Base-by-base conservation (phyloP, 2,797 vertebrate genomes). In the Gymnocypris eckloni region DNA sequence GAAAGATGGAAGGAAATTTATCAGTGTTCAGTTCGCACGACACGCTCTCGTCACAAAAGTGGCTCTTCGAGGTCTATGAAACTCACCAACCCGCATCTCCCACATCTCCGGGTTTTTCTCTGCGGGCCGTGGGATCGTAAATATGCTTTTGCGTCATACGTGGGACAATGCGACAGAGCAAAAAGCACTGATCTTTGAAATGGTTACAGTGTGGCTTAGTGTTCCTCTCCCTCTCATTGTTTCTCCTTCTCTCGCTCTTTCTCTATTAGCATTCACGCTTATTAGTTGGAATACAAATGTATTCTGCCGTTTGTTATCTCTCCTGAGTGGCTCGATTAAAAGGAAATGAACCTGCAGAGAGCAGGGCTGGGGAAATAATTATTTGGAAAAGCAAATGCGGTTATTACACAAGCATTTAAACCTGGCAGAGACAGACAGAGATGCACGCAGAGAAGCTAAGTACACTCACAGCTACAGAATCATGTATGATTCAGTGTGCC, bases 401-500 rank as follows among this genome's bases (percentile, higher is more conserved):
- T 80, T 48, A 73, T 83, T 82, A 64, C 64, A 80, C 15, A 18
- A 70, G 76, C 80, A 59, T 64, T 52, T 82, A 43, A 86, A 61
- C 41, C 80, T 69, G 64, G 76, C 43, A 78, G 67, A 83, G 79
- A 76, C 25, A 78, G 37, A 85, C 77, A 41, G 72, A 83, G 43
- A 59, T 50, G 84, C 77, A 52, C 59, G 77, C 72, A 50, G 78
- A 64, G 85, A 77, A 70, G 85, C 61, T 39, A 54, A 73, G 56
- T 25, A 37, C 39, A 50, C 81, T 86, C 61, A 78, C 81, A 83
- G 86, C 76, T 86, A 66, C 39, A 67, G 83, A 87, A 75, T 88
- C 87, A 89, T 89, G 87, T 90, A 87, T 90, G 90, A 91, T 87
- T 90, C 88, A 89, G 85, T 59, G 76, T 75, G 87, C 83, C 86